Conservation (phyloP, 2,888 invertebrate species). For the Cyclophora punctaria region DNA sequence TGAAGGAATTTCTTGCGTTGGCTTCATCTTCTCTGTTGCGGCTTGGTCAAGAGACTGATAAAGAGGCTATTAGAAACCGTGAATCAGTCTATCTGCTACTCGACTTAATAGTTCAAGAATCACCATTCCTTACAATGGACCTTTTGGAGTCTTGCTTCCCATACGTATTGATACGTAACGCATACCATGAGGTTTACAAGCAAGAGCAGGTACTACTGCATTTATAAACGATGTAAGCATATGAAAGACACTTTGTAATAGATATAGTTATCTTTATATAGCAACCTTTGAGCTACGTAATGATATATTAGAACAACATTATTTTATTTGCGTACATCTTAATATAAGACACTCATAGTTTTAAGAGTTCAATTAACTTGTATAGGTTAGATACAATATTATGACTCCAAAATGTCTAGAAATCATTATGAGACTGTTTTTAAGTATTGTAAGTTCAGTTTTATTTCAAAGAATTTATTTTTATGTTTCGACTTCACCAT, state of each 20-base stretch:
- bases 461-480: no score
- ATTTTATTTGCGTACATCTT: no score
- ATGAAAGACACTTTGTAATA: slow-evolving; percentile 24
- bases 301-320: no score
- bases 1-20: slow-evolving; percentile 95
- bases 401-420: no score
- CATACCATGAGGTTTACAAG: slow-evolving; percentile 97
- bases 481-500: no score
- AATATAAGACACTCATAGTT: no score
- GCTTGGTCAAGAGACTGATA: slow-evolving; percentile 96
- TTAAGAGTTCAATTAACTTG: no score
- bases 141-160: slow-evolving; percentile 99
- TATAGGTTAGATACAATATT: no score
- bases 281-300: no score
- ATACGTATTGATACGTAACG: slow-evolving; percentile 96
- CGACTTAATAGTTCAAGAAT: slow-evolving; percentile 98
- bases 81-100: slow-evolving; percentile 97
- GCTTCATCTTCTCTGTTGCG: slow-evolving; percentile 96
- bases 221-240: slow-evolving; percentile 38
- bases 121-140: slow-evolving; percentile 99
- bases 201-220: slow-evolving; percentile 81
- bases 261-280: slow-evolving; percentile 1
- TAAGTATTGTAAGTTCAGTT: no score
- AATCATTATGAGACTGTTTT: no score
- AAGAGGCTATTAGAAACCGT: slow-evolving; percentile 93